Evolutionary conservation across 92 coral and sea anemone species (phyloP).

Genomic region (Epizoanthus rinbou): DNA sequence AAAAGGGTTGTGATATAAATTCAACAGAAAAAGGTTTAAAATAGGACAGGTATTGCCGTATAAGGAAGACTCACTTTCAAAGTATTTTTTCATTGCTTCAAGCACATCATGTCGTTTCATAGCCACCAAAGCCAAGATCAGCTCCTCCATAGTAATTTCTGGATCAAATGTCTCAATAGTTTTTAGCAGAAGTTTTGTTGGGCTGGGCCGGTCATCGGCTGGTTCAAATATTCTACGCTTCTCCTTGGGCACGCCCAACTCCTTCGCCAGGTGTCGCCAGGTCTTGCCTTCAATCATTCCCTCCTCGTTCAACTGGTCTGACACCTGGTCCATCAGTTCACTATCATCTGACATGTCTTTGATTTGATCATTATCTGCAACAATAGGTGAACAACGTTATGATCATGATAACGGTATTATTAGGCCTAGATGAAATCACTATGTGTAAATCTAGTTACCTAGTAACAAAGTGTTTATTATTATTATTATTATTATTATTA

Average conservation of each 20-base stretch:
- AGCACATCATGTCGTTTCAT: slow-evolving; percentile 88
- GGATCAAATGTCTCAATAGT: slow-evolving; percentile 81
- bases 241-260: slow-evolving; percentile 68
- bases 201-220: slow-evolving; percentile 62
- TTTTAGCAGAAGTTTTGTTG: slow-evolving; percentile 68
- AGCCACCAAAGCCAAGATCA: slow-evolving; percentile 86
- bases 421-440: not conserved
- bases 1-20: too few species aligned
- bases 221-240: slow-evolving; percentile 77
- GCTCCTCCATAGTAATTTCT: slow-evolving; percentile 83
- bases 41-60: too few species aligned
- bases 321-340: slow-evolving; percentile 71
- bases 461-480: too few species aligned
- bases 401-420: not conserved
- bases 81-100: slow-evolving; percentile 64
- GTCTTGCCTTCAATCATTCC: slow-evolving; percentile 54
- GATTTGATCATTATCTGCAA: slow-evolving; percentile 68
- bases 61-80: slow-evolving; percentile 48
- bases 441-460: too few species aligned
- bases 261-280: slow-evolving; percentile 79
- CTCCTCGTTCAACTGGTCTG: slow-evolving; percentile 73
- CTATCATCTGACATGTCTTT: slow-evolving; percentile 78
- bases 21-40: too few species aligned
- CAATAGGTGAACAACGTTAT: not conserved
- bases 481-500: too few species aligned